Evolutionary conservation across 2,797 vertebrate species (phyloP).

Genomic region (Intellagama lesueurii): DNA sequence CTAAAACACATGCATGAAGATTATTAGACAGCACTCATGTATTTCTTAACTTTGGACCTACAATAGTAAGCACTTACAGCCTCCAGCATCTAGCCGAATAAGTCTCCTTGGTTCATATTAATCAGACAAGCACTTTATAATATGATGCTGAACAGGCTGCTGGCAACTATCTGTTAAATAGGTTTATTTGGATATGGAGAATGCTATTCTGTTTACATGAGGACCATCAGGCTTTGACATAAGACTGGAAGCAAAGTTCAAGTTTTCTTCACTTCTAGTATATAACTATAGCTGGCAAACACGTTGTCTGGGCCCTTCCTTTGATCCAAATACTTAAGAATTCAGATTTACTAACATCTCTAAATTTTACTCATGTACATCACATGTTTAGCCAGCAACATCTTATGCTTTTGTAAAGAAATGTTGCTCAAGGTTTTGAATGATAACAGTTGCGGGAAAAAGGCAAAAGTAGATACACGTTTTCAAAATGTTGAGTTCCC

Average conservation of each 20-base stretch:
- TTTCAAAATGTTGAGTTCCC: background rate
- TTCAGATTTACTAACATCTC: background rate
- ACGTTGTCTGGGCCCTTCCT: background rate
- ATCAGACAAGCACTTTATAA: background rate
- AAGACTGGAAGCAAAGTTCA: no score
- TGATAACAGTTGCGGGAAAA: no score
- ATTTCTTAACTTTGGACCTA: background rate
- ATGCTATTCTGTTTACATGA: background rate
- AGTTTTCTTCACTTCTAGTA: no score
- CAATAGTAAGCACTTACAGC: background rate
- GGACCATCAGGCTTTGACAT: background rate
- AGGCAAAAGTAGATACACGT: conserved; percentile 16
- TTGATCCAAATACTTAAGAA: background rate
- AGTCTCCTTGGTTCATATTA: background rate
- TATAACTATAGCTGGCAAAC: background rate
- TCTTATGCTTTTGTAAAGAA: no score
- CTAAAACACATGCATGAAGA: background rate
- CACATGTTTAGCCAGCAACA: background rate
- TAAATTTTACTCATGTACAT: background rate
- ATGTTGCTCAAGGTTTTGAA: no score
- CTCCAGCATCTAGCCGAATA: background rate
- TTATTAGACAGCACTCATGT: background rate
- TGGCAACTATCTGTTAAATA: background rate
- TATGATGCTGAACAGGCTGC: conserved; percentile 13
- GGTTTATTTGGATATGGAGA: background rate